Evolutionary conservation across 2,113 vertebrate genomes (phyloP), one percentile per base, ranked within the genome.

Genomic region (Misgurnus mizolepis): DNA sequence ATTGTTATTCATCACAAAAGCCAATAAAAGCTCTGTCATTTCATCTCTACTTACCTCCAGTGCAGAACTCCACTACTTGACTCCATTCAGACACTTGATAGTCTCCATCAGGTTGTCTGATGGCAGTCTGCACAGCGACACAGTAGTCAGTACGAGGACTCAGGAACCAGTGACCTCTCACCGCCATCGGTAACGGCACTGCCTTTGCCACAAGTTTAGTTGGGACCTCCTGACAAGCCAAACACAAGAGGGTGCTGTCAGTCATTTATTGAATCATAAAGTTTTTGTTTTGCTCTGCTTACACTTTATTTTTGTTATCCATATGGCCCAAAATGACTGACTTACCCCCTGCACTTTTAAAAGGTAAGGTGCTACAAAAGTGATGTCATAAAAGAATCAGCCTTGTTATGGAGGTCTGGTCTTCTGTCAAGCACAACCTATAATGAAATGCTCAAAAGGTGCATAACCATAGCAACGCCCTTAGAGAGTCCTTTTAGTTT

Each of bases 121-220:
- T 94, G 0, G 97, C 96, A 0, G 95, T 98, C 90, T 98, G 96
- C 74, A 96, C 96, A 0, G 96, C 95, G 0, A 98, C 94, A 0
- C 95, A 97, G 88, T 98, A 98, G 50, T 97, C 95, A 0, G 96
- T 98, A 77, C 96, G 91, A 55, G 96, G 96, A 88, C 96, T 98
- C 90, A 98, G 86, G 90, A 98, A 98, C 96, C 97, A 98, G 82
- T 98, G 97, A 45, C 97, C 97, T 0, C 96, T 91, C 50, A 98
- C 97, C 0, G 95, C 96, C 96, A 98, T 98, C 2, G 96, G 97
- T 84, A 98, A 88, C 0, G 96, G 94, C 11, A 97, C 96, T 0
- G 95, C 96, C 91, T 97, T 97, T 68, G 97, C 96, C 85, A 98
- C 96, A 88, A 98, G 84, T 86, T 98, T 98, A 2, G 97, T 98